These are phyloP conservation scores for Zaprionus gabonicus DNA, from an alignment of 1,140 invertebrate genomes.

Conservation along the genomic window DNA sequence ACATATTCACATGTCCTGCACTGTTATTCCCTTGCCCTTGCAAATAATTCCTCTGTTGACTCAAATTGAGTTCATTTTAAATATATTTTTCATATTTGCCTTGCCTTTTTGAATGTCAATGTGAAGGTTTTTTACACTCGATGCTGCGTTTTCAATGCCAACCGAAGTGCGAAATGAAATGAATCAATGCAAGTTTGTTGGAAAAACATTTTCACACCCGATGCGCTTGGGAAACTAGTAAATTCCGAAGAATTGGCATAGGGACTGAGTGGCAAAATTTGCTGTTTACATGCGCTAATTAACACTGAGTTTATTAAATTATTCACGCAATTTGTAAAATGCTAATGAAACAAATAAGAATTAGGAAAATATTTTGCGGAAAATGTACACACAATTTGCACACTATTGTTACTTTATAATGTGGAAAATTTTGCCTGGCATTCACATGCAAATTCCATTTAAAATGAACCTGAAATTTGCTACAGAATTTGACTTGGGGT, in stretches of 20 bases:
- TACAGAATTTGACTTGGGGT: conserved; percentile 2
- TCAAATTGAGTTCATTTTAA: conserved; percentile 35
- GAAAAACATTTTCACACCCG: conserved; percentile 38
- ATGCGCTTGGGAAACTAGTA: background rate
- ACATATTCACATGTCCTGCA: conserved; percentile 10
- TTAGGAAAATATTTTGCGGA: background rate
- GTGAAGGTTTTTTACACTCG: conserved; percentile 36
- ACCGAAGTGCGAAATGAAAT: conserved; percentile 37
- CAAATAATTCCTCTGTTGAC: background rate
- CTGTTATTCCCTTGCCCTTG: conserved; percentile 1
- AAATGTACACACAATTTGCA: background rate
- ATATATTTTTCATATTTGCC: conserved; percentile 14
- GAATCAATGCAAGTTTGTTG: conserved; percentile 36
- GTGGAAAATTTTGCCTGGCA: conserved; percentile 4
- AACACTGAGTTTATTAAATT: conserved; percentile 34
- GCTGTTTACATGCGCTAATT: conserved; percentile 36
- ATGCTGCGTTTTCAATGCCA: conserved; percentile 29
- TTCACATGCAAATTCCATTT: conserved; percentile 8
- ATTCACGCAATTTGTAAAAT: conserved; percentile 17
- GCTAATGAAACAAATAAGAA: conserved; percentile 18
- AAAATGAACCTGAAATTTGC: conserved; percentile 14
- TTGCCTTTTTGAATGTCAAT: conserved; percentile 45
- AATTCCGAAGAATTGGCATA: background rate
- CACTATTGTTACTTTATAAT: conserved; percentile 5
- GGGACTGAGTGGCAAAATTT: conserved; percentile 23